A percentile compares a stretch with the other conserved stretches of the same genome.
Conservation (phyloP, 1,140 invertebrate genomes). For the Pseudomyrmex flavicornis region DNA sequence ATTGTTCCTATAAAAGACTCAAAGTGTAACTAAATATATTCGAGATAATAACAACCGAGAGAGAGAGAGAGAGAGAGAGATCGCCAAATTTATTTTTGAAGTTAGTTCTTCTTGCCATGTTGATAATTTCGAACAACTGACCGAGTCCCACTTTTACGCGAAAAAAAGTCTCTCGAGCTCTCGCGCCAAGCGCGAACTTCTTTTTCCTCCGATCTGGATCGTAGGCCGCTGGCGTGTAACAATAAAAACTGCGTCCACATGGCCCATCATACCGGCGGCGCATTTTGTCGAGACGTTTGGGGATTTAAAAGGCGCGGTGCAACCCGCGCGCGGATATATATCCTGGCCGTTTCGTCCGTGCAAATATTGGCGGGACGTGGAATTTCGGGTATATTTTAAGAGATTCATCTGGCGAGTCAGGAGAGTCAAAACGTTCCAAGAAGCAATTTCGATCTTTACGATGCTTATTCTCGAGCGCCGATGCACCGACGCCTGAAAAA, state of each 20-base stretch:
- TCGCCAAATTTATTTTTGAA: not conserved
- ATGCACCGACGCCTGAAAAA: slow-evolving; percentile 66
- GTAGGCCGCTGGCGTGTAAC: slow-evolving; percentile 33
- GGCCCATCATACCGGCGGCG: slow-evolving; percentile 35
- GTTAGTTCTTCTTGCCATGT: not conserved
- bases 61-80: no score
- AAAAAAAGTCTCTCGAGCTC: not conserved
- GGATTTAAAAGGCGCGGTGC: slow-evolving; percentile 47
- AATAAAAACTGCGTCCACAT: slow-evolving; percentile 68
- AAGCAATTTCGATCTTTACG: slow-evolving; percentile 82
- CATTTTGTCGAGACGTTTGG: slow-evolving; percentile 15
- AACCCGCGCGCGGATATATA: slow-evolving; percentile 57
- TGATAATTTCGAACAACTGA: not conserved
- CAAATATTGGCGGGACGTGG: slow-evolving; percentile 74
- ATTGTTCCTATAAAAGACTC: slow-evolving; percentile 23
- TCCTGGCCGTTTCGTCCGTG: slow-evolving; percentile 62
- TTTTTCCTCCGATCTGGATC: slow-evolving; percentile 12
- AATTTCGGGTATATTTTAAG: slow-evolving; percentile 79
- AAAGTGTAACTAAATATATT: not conserved
- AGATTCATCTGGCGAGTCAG: slow-evolving; percentile 72
- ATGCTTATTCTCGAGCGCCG: slow-evolving; percentile 77
- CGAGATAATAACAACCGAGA: not conserved
- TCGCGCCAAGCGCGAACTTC: not conserved
- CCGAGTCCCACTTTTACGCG: slow-evolving; percentile 12
- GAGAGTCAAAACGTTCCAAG: slow-evolving; percentile 75